Conservation (phyloP, 1,140 invertebrate species). For the Euura lappo region DNA sequence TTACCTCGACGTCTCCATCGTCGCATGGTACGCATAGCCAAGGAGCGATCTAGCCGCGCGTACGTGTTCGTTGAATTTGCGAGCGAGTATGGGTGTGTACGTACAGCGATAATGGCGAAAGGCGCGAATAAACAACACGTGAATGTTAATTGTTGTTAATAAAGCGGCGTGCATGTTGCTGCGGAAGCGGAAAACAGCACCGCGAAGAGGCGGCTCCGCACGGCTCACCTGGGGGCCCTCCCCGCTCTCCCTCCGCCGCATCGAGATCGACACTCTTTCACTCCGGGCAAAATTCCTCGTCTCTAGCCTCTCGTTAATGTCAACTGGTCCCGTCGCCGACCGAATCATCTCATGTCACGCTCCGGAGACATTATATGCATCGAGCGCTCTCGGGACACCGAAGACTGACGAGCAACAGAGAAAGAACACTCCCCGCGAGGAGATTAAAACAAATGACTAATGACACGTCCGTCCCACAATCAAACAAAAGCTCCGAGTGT, state of each 20-base stretch:
- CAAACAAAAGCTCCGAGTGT: too few relatives aligned
- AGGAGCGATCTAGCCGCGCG: too few relatives aligned
- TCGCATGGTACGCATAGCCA: too few relatives aligned
- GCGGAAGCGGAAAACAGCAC: conserved; percentile 57
- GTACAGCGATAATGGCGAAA: conserved; percentile 23
- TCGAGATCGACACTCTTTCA: conserved; percentile 3
- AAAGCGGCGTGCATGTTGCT: conserved; percentile 61
- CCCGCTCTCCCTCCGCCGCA: conserved; percentile 24
- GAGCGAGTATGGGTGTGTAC: too few relatives aligned
- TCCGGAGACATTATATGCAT: neutral
- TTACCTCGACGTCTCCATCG: neutral
- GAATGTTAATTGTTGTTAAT: conserved; percentile 64
- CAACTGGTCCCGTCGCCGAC: neutral
- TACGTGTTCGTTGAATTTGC: too few relatives aligned
- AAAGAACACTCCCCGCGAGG: too few relatives aligned
- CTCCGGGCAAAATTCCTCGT: neutral
- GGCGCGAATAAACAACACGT: conserved; percentile 46
- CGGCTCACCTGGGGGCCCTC: conserved; percentile 38
- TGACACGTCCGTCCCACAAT: too few relatives aligned
- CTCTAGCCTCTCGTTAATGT: neutral
- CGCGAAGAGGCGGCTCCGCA: conserved; percentile 56
- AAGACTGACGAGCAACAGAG: too few relatives aligned
- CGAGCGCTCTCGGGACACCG: too few relatives aligned
- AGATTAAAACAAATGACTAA: too few relatives aligned
- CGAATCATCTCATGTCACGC: neutral